These are phyloP conservation scores for Colinus virginianus DNA, from an alignment of 2,113 vertebrate genomes.

Conservation along the genomic window DNA sequence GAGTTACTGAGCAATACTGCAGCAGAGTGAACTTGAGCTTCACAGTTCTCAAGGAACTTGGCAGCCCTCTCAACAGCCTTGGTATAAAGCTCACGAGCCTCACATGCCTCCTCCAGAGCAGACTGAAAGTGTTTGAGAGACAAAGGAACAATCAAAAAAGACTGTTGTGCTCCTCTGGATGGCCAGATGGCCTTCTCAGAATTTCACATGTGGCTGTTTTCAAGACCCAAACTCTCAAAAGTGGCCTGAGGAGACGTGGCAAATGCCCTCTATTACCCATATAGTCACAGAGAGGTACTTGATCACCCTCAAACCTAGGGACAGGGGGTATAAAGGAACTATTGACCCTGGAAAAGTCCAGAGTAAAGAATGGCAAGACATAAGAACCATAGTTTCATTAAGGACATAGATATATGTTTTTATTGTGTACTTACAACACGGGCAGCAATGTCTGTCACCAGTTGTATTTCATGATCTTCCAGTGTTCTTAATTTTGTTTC, in stretches of 20 bases:
- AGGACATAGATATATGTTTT: neutral
- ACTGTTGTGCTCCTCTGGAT: neutral
- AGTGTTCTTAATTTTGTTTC: conserved; percentile 64
- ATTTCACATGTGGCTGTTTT: neutral
- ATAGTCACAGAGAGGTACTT: neutral
- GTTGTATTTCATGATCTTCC: conserved; percentile 62
- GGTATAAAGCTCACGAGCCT: conserved; percentile 73
- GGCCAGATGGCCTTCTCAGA: neutral
- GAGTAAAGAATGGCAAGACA: neutral
- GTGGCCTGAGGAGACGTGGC: neutral
- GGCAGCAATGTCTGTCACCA: conserved; percentile 77
- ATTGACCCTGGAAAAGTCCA: neutral
- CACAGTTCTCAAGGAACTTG: conserved; percentile 67
- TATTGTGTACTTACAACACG: conserved; percentile 81
- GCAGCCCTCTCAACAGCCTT: conserved; percentile 60
- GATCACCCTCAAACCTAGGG: neutral
- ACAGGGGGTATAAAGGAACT: neutral
- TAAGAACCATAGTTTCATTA: neutral
- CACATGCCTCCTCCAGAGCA: conserved; percentile 72
- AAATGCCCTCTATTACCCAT: neutral
- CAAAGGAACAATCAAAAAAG: neutral
- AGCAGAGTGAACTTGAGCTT: conserved; percentile 61
- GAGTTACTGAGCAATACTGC: conserved; percentile 52
- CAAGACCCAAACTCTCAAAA: neutral
- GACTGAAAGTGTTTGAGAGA: conserved; percentile 72